Evolutionary conservation across 2,113 vertebrate genomes (phyloP).

Genomic region (Callipepla squamata): DNA sequence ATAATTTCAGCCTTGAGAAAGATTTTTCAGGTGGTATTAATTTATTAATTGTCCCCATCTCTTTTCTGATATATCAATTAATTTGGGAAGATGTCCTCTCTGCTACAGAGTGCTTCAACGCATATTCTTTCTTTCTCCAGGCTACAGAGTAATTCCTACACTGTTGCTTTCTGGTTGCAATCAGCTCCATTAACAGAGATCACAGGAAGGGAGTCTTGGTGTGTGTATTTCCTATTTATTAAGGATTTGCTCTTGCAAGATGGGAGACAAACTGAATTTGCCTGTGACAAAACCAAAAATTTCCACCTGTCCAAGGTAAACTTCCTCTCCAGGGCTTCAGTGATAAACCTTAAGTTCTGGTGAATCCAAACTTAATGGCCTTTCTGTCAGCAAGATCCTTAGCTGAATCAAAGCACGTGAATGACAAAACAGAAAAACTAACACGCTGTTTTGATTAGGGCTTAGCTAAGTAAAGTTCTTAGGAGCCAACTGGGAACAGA

Average conservation of each 20-base stretch:
- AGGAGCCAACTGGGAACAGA: neutral
- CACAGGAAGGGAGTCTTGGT: constrained; percentile 34
- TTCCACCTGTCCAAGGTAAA: neutral
- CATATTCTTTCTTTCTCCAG: neutral
- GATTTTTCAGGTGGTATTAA: neutral
- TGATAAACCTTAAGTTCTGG: neutral
- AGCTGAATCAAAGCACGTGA: neutral
- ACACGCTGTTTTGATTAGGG: neutral
- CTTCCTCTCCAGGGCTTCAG: neutral
- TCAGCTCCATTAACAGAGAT: neutral
- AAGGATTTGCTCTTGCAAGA: neutral
- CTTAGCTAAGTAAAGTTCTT: neutral
- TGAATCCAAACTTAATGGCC: neutral
- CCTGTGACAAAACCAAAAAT: neutral
- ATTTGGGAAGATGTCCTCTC: neutral
- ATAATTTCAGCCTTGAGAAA: neutral
- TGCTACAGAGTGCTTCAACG: neutral
- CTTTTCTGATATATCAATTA: neutral
- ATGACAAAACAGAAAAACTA: neutral
- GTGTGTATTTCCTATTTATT: constrained; percentile 18
- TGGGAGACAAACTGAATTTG: neutral
- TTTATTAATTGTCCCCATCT: neutral
- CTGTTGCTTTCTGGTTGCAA: neutral
- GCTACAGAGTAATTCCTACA: neutral
- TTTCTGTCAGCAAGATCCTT: neutral